phyloP scores from a whole-genome alignment of 2,888 invertebrate species.

The Nemapogon koenigi region DNA sequence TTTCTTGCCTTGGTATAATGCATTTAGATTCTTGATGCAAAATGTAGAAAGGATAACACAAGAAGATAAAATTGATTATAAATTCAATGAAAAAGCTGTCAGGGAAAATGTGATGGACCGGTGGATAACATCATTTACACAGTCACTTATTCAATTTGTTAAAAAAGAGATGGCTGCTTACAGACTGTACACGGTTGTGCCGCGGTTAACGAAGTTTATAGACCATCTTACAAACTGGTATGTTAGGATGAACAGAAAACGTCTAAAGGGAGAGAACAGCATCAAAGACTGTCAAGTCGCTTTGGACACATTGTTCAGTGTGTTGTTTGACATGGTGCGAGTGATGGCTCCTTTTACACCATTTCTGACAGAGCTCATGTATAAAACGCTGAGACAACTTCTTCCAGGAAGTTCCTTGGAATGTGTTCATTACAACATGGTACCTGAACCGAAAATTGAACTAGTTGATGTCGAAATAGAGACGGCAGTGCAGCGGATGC shows the following conservation, averaged over 20 bases:
- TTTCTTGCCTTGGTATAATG: conserved; percentile 96
- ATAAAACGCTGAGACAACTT: conserved; percentile 81
- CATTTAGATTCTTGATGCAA: conserved; percentile 92
- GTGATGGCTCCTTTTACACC: conserved; percentile 99
- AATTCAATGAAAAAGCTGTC: conserved; percentile 58
- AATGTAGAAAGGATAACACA: conserved; percentile 85
- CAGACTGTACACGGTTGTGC: conserved; percentile 94
- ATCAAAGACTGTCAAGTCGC: conserved; percentile 82
- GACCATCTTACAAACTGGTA: conserved; percentile 99
- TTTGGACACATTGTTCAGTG: conserved; percentile 86
- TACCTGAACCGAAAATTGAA: conserved; percentile 74
- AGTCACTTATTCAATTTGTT: conserved; percentile 88
- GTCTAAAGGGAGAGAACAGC: conserved; percentile 92
- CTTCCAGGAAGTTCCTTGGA: conserved; percentile 61
- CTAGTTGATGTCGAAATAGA: conserved; percentile 88
- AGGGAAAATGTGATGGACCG: conserved; percentile 90
- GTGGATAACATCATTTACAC: conserved; percentile 97
- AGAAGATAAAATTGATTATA: conserved; percentile 65
- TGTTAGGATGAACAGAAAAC: conserved; percentile 93
- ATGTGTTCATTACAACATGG: conserved; percentile 92
- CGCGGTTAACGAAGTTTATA: conserved; percentile 92
- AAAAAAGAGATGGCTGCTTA: conserved; percentile 94
- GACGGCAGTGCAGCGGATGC: conserved; percentile 90
- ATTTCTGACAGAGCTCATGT: conserved; percentile 94
- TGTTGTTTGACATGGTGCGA: conserved; percentile 86